Evolutionary conservation across 1,140 invertebrate genomes (phyloP), one percentile per base, ranked within the genome.

Genomic region (Holotrichia oblita): DNA sequence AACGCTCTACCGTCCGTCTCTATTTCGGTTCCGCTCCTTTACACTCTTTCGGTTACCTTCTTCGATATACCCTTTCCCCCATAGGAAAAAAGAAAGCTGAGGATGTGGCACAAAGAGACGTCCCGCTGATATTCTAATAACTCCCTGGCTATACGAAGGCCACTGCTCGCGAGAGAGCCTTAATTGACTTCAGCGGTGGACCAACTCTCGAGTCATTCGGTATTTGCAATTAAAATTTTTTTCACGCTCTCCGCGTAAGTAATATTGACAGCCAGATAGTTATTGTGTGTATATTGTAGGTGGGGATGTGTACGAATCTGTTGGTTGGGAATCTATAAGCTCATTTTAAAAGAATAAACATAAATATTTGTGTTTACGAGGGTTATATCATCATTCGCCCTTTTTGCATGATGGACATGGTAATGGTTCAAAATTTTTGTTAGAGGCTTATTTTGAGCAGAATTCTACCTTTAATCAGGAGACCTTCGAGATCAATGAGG

Each of bases 181-280:
- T 64, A 64, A 64, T 64, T 64, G 61, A 64, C 61, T 64, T 64
- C 24, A 20, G 6, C 3, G 61, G n/a, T 27, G 61, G 24, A 64
- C 61, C 61, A 64, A n/a, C 24, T 22, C 17, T 64, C 61, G 12
- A 2, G n/a, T 9, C 61, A 64, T 64, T 27, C 61, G 17, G 61
- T 17, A 64, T 64, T 17, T 64, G 61, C 61, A 64, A 64, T 64
- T 64, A 48, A 48, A 48, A 48, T 48, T 48, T 48, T 48, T 48
- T 48, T 48, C 0, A 48, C 44, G 12, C 44, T 48, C 44, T 42
- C 41, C 8, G 12, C 12, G 12, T 42, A 42, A 42, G 41, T 12
- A 42, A 2, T 42, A 9, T 42, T 12, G 12, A 7, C 3, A n/a
- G n/a, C n/a, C n/a, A n/a, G n/a, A n/a, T n/a, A n/a, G n/a, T n/a